Evolutionary conservation across 1,140 invertebrate species (phyloP), one percentile per base, ranked within the genome.

Genomic region (Drosophila subobscura): DNA sequence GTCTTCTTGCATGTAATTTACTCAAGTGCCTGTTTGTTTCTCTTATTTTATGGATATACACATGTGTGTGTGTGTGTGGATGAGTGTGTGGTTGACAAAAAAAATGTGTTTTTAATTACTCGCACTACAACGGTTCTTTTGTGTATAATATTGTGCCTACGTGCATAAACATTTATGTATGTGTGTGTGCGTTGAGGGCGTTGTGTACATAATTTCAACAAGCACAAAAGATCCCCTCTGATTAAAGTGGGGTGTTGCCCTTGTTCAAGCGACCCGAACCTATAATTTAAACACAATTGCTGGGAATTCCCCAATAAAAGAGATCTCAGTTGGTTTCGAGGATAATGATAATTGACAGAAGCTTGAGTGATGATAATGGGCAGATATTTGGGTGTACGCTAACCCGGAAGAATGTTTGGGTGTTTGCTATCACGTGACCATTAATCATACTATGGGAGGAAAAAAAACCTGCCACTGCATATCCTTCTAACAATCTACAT

Each of bases 41-140:
- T 49, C 16, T 44, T 41, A 41, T 37, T 37, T 12, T 37, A 12
- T 4, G 33, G 12, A 7, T 29, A 20, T 20, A 20, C 16, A 20
- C 16, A 10, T 52, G 14, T 53, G 29, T 42, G 22, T 16, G 29
- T 60, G 10, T 46, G 20, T 44, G 29, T 54, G 52, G 25, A 12
- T 37, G 33, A 37, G 33, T 37, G 33, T 37, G 33, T 37, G 10
- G 10, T 12, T 73, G 74, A 77, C 68, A 81, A 47, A 61, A 50
- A 44, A 74, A 83, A 83, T 83, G 79, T 42, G 22, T 59, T 74
- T 83, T 79, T 83, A 79, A 83, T 84, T 83, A 73, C 33, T 37
- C 3, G 10, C 4, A 37, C 50, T 51, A 67, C 64, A 75, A 79
- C 60, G 50, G 52, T 67, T 52, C 73, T 65, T 65, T 77, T 83